Percentiles rank a stretch among this genome's conserved stretches.
Conservation (phyloP, 2,797 vertebrate species). For the Eurystomus glaucurus region DNA sequence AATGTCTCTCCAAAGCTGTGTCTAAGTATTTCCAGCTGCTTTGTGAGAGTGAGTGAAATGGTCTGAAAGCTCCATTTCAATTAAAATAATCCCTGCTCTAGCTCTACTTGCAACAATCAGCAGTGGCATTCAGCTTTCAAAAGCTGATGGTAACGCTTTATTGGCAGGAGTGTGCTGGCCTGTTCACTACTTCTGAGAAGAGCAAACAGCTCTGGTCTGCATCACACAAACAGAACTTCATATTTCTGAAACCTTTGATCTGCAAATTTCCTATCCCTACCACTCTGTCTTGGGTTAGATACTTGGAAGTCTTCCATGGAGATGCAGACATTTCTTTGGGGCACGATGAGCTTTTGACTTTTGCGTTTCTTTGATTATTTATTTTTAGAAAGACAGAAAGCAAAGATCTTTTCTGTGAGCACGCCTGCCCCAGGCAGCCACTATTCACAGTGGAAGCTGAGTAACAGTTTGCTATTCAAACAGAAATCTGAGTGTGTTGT, state of each 20-base stretch:
- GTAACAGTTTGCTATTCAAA: conserved; percentile 63
- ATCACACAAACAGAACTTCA: not conserved
- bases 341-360: conserved; percentile 47
- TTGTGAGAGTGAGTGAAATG: conserved; percentile 15
- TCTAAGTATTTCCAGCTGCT: conserved; percentile 8
- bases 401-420: conserved; percentile 42
- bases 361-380: conserved; percentile 65
- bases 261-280: not conserved
- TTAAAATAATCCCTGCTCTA: conserved; percentile 16
- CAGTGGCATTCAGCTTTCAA: conserved; percentile 21
- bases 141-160: not conserved
- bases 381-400: conserved; percentile 58
- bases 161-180: conserved; percentile 2
- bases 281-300: not conserved
- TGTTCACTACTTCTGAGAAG: not conserved
- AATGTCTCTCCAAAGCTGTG: conserved; percentile 3
- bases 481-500: conserved; percentile 40
- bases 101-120: not conserved
- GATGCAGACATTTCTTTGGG: conserved; percentile 45
- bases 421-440: conserved; percentile 40
- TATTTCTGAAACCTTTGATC: conserved; percentile 18
- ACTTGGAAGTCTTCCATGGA: conserved; percentile 32
- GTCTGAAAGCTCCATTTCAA: conserved; percentile 46
- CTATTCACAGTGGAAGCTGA: conserved; percentile 59
- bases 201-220: conserved; percentile 35